These are phyloP conservation scores for Rhyacichthys aspro DNA, from an alignment of 2,797 vertebrate genomes.

Conservation along the genomic window DNA sequence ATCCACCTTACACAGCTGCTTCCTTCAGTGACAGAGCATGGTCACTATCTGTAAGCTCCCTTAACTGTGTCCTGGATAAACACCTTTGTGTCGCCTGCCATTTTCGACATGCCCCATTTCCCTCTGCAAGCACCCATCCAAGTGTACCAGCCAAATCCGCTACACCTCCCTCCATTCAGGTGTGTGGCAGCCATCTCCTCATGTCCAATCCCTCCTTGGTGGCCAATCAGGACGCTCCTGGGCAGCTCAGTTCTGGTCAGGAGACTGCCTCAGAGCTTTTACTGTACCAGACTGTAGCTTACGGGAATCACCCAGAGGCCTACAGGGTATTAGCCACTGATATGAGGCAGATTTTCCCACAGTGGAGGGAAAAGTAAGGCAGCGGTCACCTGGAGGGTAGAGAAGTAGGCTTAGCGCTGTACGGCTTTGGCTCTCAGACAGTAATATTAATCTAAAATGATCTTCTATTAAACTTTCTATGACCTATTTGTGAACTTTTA, in stretches of 20 bases:
- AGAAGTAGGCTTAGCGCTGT: background rate
- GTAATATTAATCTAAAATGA: background rate
- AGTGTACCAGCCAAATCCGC: slow-evolving; percentile 19
- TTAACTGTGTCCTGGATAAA: too few species aligned
- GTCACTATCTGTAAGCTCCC: too few species aligned
- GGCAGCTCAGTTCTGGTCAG: slow-evolving; percentile 22
- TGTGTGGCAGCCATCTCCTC: slow-evolving; percentile 44
- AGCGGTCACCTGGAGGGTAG: slow-evolving; percentile 16
- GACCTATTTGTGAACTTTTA: background rate
- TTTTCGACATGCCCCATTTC: too few species aligned
- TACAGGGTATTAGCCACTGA: slow-evolving; percentile 38
- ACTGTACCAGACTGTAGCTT: slow-evolving; percentile 49
- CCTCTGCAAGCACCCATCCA: background rate
- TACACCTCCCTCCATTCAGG: slow-evolving; percentile 4
- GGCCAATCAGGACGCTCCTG: slow-evolving; percentile 45
- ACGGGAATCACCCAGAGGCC: slow-evolving; percentile 34
- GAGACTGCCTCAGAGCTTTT: slow-evolving; percentile 19
- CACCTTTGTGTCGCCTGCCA: too few species aligned
- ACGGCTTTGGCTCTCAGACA: background rate
- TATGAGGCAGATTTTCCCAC: slow-evolving; percentile 36
- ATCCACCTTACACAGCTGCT: background rate
- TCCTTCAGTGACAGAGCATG: too few species aligned
- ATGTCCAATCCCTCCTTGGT: slow-evolving; percentile 20
- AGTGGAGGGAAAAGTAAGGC: background rate
- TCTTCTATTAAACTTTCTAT: background rate